Conservation (phyloP, 2,888 invertebrate species). For the Steinernema carpocapsae region DNA sequence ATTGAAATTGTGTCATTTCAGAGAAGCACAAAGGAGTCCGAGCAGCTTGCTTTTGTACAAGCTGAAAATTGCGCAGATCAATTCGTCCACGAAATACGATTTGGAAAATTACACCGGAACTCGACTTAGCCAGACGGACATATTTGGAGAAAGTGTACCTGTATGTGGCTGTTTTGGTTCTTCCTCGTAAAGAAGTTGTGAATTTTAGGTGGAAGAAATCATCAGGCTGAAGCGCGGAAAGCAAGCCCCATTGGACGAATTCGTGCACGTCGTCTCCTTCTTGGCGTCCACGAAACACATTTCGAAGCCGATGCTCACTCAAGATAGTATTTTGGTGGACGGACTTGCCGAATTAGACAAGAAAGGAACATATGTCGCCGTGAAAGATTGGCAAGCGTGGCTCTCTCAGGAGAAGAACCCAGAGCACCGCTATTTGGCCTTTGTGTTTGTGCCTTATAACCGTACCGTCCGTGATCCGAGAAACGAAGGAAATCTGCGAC, state of each 20-base stretch:
- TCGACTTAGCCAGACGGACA: neutral
- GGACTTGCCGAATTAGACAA: neutral
- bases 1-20: neutral
- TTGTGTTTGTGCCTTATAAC: neutral
- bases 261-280: neutral
- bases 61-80: constrained; percentile 7
- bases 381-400: constrained; percentile 4
- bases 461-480: neutral
- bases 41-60: neutral
- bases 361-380: neutral
- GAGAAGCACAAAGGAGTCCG: neutral
- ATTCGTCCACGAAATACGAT: neutral
- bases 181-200: neutral
- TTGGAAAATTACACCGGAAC: neutral
- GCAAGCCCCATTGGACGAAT: neutral
- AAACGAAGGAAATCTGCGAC: neutral
- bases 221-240: neutral
- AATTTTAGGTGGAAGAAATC: neutral
- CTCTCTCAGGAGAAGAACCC: neutral
- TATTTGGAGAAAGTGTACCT: neutral
- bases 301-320: neutral
- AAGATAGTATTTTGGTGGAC: neutral
- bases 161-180: neutral
- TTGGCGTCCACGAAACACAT: neutral
- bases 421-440: neutral